Conservation (phyloP, 2,888 invertebrate species). For the Oscheius sp. region DNA sequence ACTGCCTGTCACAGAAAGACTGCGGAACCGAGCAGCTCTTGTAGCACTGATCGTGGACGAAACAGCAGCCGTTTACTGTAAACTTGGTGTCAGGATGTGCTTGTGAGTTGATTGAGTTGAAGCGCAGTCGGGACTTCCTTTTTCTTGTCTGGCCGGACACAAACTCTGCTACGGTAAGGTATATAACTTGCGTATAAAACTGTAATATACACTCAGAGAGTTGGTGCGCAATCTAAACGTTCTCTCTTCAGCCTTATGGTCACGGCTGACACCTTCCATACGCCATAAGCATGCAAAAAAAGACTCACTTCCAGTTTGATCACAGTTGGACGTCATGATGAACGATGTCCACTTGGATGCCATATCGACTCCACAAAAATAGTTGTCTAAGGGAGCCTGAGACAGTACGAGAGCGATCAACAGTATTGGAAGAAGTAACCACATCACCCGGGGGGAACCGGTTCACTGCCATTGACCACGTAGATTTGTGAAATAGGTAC, state of each 20-base stretch:
- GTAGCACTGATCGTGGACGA: slow-evolving; percentile 52
- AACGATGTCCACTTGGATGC: slow-evolving; percentile 28
- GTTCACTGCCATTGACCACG: slow-evolving; percentile 15
- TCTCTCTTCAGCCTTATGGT: no score
- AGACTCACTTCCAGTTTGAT: slow-evolving; percentile 34
- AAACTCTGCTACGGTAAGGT: no score
- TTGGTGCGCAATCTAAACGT: no score
- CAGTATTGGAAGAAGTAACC: no score
- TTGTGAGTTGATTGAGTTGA: no score
- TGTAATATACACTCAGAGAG: no score
- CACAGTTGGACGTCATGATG: slow-evolving; percentile 26
- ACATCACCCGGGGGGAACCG: not conserved
- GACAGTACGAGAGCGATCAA: no score
- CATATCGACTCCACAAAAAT: slow-evolving; percentile 34
- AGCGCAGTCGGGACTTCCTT: no score
- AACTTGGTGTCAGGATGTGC: no score
- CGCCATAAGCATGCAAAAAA: not conserved
- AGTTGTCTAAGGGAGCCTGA: not conserved
- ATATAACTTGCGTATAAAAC: no score
- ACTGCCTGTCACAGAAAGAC: slow-evolving; percentile 49
- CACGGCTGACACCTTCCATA: not conserved
- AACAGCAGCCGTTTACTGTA: slow-evolving; percentile 44
- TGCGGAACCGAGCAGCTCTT: slow-evolving; percentile 49
- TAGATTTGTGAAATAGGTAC: slow-evolving; percentile 20
- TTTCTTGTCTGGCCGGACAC: no score